phyloP scores from a whole-genome alignment of 2,888 invertebrate genomes.

The Papilio gigon region DNA sequence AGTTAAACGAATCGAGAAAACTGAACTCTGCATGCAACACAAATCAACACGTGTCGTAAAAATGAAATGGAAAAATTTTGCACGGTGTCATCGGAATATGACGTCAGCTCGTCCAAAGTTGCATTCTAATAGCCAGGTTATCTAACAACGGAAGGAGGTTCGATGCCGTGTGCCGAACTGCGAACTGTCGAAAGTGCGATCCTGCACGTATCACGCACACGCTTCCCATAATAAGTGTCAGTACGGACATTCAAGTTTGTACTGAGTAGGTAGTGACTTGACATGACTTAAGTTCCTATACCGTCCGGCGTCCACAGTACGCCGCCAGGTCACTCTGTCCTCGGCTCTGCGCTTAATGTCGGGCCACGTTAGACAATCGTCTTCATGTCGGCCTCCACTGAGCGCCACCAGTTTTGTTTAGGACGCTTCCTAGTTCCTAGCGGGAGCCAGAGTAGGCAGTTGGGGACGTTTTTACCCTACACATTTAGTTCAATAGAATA shows the following conservation, averaged over 20 bases:
- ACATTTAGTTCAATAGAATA: not conserved
- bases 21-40: conserved; percentile 34
- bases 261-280: not conserved
- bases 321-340: too few species aligned
- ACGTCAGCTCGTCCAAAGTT: conserved; percentile 50
- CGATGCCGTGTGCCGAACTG: conserved; percentile 42
- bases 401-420: too few species aligned
- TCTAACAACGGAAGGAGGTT: conserved; percentile 56
- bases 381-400: too few species aligned
- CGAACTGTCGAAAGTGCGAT: conserved; percentile 48
- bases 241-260: not conserved
- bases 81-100: conserved; percentile 44
- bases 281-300: too few species aligned
- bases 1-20: conserved; percentile 15
- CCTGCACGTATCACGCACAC: conserved; percentile 42
- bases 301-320: too few species aligned
- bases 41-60: conserved; percentile 24
- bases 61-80: conserved; percentile 35
- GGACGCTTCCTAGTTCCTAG: too few species aligned
- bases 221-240: conserved; percentile 43
- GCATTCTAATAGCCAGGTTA: conserved; percentile 48
- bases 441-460: too few species aligned
- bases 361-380: too few species aligned
- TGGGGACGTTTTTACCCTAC: not conserved
- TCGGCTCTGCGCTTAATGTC: too few species aligned